phyloP scores from a whole-genome alignment of 2,888 invertebrate genomes.

The Leptinotarsa peninsularis region DNA sequence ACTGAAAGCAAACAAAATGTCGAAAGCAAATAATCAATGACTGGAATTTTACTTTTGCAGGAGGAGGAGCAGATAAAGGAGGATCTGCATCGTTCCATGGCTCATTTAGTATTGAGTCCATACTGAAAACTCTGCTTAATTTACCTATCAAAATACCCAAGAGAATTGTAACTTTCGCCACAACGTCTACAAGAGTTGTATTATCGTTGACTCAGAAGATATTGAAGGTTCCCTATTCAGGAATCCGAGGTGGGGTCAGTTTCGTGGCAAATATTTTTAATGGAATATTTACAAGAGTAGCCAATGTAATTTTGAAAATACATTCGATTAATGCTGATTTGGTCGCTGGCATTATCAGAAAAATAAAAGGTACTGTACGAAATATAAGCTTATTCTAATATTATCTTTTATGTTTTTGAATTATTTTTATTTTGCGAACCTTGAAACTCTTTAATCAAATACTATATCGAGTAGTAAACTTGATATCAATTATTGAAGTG shows the following conservation, averaged over 20 bases:
- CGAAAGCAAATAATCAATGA: not conserved
- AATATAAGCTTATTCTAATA: too few species aligned
- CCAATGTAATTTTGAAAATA: slow-evolving; percentile 15
- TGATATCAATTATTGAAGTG: too few species aligned
- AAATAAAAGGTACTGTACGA: slow-evolving; percentile 21
- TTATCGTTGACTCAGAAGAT: slow-evolving; percentile 4
- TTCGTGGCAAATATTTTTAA: slow-evolving; percentile 20
- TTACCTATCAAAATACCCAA: slow-evolving; percentile 11
- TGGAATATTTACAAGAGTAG: slow-evolving; percentile 22
- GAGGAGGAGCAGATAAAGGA: not conserved
- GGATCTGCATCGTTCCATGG: not conserved
- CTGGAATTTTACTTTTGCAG: not conserved
- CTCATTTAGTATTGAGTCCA: slow-evolving; percentile 3
- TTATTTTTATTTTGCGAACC: too few species aligned
- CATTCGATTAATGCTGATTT: slow-evolving; percentile 18
- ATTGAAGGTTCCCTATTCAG: slow-evolving; percentile 6
- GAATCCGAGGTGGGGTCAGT: not conserved
- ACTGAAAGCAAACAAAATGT: too few species aligned
- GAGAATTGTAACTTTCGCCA: not conserved
- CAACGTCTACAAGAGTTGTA: not conserved
- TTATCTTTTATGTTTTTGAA: too few species aligned
- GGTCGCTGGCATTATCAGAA: slow-evolving; percentile 17
- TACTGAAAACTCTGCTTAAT: slow-evolving; percentile 15
- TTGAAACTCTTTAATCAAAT: too few species aligned
- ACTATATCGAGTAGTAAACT: too few species aligned